Conservation (phyloP, 2,888 invertebrate species). For the Notodonta ziczac region DNA sequence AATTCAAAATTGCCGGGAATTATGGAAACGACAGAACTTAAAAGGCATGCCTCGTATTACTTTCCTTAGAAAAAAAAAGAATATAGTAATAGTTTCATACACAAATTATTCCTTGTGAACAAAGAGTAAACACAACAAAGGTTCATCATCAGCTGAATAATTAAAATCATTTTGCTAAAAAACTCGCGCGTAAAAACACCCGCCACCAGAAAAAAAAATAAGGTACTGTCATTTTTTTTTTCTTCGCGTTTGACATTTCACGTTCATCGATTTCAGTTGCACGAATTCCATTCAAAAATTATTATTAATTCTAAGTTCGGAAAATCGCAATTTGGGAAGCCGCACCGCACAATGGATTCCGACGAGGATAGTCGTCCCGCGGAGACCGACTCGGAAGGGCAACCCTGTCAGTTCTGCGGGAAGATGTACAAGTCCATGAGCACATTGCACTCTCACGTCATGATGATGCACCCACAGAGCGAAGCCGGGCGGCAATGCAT, state of each 20-base stretch:
- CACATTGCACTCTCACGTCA: slow-evolving; percentile 58
- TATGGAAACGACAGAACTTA: too few species aligned
- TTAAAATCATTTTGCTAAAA: background rate
- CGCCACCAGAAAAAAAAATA: background rate
- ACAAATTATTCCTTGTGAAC: background rate
- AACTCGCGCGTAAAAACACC: background rate
- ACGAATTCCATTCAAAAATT: background rate
- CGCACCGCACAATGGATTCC: slow-evolving; percentile 22
- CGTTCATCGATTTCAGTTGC: background rate
- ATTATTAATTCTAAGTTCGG: too few species aligned
- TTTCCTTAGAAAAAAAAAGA: too few species aligned
- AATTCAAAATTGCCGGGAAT: too few species aligned
- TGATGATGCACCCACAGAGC: slow-evolving; percentile 60
- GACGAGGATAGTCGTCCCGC: slow-evolving; percentile 22
- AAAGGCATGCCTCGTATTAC: too few species aligned
- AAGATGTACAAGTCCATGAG: slow-evolving; percentile 62
- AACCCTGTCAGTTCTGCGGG: slow-evolving; percentile 70
- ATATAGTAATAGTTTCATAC: too few species aligned
- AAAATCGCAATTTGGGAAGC: background rate
- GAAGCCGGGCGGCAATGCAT: slow-evolving; percentile 49
- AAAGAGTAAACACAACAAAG: background rate
- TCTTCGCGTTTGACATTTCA: background rate
- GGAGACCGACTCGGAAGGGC: slow-evolving; percentile 29
- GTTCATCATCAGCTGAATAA: background rate
- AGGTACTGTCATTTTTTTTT: slow-evolving; percentile 2